A percentile compares a stretch with the other conserved stretches of the same genome.
phyloP scores from a whole-genome alignment of 2,797 vertebrate species.

The Hirundo rustica region DNA sequence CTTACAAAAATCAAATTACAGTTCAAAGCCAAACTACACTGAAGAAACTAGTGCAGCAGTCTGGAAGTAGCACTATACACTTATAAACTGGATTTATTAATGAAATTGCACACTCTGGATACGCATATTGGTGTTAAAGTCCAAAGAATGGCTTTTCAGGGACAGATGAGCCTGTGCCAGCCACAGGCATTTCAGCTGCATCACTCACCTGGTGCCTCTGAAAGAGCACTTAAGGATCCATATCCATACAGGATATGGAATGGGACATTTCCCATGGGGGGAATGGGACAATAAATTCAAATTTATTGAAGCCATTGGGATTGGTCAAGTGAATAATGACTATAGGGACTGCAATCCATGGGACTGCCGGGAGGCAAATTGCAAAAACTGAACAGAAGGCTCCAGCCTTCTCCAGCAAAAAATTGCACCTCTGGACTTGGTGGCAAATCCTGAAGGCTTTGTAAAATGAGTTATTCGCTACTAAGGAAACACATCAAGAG shows the following conservation, averaged over 20 bases:
- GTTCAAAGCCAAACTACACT: background rate
- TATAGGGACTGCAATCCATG: background rate
- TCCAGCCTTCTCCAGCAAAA: background rate
- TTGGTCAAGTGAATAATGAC: background rate
- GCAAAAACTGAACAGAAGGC: background rate
- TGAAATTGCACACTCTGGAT: background rate
- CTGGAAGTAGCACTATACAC: background rate
- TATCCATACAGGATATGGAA: background rate
- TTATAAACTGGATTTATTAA: background rate
- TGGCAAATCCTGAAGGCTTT: background rate
- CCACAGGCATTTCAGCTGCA: background rate
- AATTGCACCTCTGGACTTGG: background rate
- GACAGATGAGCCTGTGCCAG: background rate
- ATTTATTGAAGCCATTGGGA: background rate
- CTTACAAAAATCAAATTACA: background rate
- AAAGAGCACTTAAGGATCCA: too few species aligned
- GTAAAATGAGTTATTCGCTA: background rate
- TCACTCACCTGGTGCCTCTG: background rate
- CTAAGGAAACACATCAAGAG: background rate
- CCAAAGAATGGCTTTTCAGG: background rate
- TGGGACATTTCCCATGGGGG: rapidly evolving
- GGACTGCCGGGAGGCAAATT: background rate
- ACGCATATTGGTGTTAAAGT: background rate
- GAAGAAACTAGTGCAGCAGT: background rate
- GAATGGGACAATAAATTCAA: too few species aligned